Evolutionary conservation across 2,113 vertebrate species (phyloP).

Genomic region (Sylvietta virens): DNA sequence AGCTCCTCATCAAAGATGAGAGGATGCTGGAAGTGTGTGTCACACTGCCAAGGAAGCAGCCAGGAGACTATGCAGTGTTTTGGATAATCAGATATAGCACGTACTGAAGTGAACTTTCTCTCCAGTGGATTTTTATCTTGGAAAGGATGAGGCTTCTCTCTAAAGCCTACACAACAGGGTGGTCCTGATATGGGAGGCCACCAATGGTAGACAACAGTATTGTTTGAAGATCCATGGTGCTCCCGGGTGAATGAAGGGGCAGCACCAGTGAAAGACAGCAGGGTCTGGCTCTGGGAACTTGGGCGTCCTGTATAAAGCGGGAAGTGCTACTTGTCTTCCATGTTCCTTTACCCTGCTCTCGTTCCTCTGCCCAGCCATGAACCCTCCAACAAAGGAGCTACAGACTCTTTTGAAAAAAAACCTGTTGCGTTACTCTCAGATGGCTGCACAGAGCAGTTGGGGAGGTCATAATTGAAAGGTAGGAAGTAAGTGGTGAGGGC

Average conservation of each 20-base stretch:
- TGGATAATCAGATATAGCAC: conserved; percentile 18
- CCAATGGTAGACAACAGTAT: background rate
- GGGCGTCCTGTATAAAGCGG: accelerated
- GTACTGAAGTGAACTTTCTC: conserved; percentile 5
- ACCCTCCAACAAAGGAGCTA: background rate
- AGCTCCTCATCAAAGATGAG: background rate
- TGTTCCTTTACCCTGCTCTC: accelerated
- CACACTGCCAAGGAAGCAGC: conserved; percentile 15
- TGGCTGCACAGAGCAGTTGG: background rate
- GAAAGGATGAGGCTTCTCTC: background rate
- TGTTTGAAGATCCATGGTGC: background rate
- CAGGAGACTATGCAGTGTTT: conserved; percentile 10
- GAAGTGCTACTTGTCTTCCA: background rate
- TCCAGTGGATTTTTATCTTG: background rate
- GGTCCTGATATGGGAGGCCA: background rate
- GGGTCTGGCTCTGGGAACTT: background rate
- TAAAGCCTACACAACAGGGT: background rate
- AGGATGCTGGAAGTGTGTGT: background rate
- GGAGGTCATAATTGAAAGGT: background rate
- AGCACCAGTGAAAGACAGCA: background rate
- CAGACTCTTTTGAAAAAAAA: background rate
- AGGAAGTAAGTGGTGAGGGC: background rate
- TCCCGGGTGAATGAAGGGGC: background rate
- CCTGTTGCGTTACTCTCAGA: background rate
- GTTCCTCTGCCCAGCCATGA: background rate